phyloP scores from a whole-genome alignment of 2,888 invertebrate genomes.

The Atherix ibis region DNA sequence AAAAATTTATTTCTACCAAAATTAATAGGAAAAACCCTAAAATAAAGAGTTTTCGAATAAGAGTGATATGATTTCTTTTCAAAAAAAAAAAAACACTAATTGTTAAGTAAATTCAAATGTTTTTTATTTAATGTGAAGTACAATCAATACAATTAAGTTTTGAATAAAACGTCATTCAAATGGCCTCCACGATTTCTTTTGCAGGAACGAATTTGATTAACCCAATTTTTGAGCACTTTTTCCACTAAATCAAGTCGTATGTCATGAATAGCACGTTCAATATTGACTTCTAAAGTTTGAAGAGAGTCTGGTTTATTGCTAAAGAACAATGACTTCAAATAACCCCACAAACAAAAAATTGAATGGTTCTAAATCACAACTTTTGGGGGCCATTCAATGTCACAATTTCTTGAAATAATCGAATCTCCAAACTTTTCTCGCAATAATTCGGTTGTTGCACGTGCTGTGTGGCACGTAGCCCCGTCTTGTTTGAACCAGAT shows the following conservation, averaged over 20 bases:
- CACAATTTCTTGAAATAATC: neutral
- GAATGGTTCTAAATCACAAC: neutral
- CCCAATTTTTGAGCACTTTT: neutral
- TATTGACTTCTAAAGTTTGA: neutral
- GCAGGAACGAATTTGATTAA: neutral
- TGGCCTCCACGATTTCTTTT: neutral
- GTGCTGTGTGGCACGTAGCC: too few species aligned
- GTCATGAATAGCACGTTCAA: neutral
- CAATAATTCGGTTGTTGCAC: conserved; percentile 1
- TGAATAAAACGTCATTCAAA: neutral
- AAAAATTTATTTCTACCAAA: too few species aligned
- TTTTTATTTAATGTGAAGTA: too few species aligned
- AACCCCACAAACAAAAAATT: conserved; percentile 1
- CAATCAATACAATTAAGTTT: neutral
- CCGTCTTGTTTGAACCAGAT: too few species aligned
- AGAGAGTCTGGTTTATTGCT: neutral
- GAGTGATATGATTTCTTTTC: too few species aligned
- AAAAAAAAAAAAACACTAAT: too few species aligned
- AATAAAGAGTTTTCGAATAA: too few species aligned
- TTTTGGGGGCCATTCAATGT: neutral
- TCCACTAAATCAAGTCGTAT: neutral
- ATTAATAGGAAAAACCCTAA: too few species aligned
- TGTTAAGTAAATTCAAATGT: too few species aligned
- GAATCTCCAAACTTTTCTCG: neutral
- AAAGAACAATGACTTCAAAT: neutral